phyloP scores from a whole-genome alignment of 2,113 vertebrate species.

The Halichoerus grypus region DNA sequence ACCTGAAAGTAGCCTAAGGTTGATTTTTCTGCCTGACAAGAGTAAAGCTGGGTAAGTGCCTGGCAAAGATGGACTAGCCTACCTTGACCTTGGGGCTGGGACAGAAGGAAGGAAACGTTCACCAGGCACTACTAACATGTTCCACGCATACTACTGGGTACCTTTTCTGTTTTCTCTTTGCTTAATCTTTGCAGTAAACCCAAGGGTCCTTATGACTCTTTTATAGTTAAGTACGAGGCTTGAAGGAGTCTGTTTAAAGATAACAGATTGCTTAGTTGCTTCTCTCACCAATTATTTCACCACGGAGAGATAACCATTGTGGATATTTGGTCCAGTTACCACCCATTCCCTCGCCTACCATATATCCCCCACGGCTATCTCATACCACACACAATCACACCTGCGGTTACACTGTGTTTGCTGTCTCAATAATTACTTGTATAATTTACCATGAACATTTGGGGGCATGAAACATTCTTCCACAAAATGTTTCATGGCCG shows the following conservation, averaged over 20 bases:
- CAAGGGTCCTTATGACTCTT: neutral
- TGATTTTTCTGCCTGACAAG: neutral
- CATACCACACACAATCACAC: neutral
- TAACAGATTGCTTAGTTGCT: neutral
- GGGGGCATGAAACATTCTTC: neutral
- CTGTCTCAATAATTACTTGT: neutral
- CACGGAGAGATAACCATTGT: no score
- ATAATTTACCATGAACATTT: no score
- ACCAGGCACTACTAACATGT: no score
- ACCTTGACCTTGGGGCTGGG: fast-evolving
- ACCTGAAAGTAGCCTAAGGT: neutral
- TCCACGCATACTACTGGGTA: neutral
- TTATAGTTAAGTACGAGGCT: neutral
- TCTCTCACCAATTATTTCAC: neutral
- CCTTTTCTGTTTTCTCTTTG: neutral
- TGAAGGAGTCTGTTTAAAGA: neutral
- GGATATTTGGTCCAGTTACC: neutral
- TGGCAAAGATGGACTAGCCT: neutral
- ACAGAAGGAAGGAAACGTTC: no score
- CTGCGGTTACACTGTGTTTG: no score
- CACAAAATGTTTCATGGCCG: neutral
- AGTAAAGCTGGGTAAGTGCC: neutral
- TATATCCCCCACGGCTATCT: neutral
- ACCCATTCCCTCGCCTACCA: no score
- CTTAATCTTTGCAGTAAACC: neutral